These are phyloP conservation scores for Ophion slaviceki DNA, from an alignment of 2,888 invertebrate genomes.

Conservation along the genomic window DNA sequence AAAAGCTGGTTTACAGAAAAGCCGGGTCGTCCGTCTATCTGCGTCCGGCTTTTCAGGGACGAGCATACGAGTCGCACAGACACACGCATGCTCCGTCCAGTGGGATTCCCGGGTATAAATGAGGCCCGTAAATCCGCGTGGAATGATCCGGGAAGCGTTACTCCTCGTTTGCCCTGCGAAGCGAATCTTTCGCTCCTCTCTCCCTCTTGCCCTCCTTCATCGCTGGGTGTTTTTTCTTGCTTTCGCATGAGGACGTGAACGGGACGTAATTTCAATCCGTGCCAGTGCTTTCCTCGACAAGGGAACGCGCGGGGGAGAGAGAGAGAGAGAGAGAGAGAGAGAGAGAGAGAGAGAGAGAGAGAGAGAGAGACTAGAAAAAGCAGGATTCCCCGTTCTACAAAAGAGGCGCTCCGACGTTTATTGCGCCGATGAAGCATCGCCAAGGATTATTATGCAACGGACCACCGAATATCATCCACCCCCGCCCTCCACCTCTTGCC, in stretches of 20 bases:
- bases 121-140: slow-evolving; percentile 63
- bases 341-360: slow-evolving; percentile 24
- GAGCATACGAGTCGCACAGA: slow-evolving; percentile 41
- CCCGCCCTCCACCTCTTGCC: slow-evolving; percentile 11
- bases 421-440: slow-evolving; percentile 75
- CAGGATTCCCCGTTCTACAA: slow-evolving; percentile 11
- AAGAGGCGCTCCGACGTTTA: slow-evolving; percentile 71
- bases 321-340: slow-evolving; percentile 35
- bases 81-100: slow-evolving; percentile 7
- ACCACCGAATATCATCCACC: slow-evolving; percentile 51
- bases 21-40: slow-evolving; percentile 16
- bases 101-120: slow-evolving; percentile 60
- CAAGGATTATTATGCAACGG: slow-evolving; percentile 73
- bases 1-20: slow-evolving; percentile 22
- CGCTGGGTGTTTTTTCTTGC: slow-evolving; percentile 34
- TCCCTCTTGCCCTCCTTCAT: slow-evolving; percentile 29
- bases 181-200: slow-evolving; percentile 62
- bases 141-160: slow-evolving; percentile 65
- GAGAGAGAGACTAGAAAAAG: slow-evolving; percentile 29
- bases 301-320: slow-evolving; percentile 33
- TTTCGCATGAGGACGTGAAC: slow-evolving; percentile 33
- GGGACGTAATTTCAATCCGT: slow-evolving; percentile 64
- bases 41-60: slow-evolving; percentile 26
- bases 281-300: slow-evolving; percentile 50
- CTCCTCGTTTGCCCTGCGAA: slow-evolving; percentile 62